Base-by-base conservation (phyloP, 1,140 invertebrate species). In the Berghia stephanieae region DNA sequence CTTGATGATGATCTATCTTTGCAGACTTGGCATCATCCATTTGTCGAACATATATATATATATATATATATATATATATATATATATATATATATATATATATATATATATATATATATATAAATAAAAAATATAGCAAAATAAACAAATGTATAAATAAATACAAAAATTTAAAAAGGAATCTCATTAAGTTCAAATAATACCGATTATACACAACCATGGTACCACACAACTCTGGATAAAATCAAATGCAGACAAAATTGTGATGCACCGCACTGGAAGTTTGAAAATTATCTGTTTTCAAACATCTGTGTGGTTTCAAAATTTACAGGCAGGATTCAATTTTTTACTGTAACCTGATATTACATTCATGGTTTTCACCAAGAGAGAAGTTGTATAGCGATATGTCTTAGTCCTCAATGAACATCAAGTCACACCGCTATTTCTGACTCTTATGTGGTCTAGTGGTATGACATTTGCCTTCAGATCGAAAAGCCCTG, bases 181-280 rank as follows among this genome's bases (percentile, higher is more conserved):
- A 60, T 60, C 8, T 60, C 24, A 60, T 8, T 60, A 60, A n/a
- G 57, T 24, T 24, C 21, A 46, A 3, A 31, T 16, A 43, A 5
- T 72, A 72, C 70, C 70, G 44, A 72, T 2, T 44, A 52, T 5
- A 44, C n/a, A n/a, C n/a, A n/a, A n/a, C n/a, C n/a, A n/a, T n/a
- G n/a, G n/a, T n/a, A n/a, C n/a, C n/a, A n/a, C n/a, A n/a, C n/a
- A n/a, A n/a, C n/a, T n/a, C n/a, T n/a, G n/a, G n/a, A n/a, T n/a
- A n/a, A n/a, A n/a, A n/a, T n/a, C n/a, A n/a, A n/a, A n/a, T n/a
- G n/a, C n/a, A n/a, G n/a, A n/a, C n/a, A n/a, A n/a, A n/a, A n/a
- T n/a, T n/a, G n/a, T n/a, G n/a, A n/a, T n/a, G n/a, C n/a, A n/a
- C 46, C 38, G 43, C 94, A 10, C 91, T 91, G 71, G 93, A 91